Evolutionary conservation across 2,113 vertebrate species (phyloP), one percentile per base, ranked within the genome.

Genomic region (Leptocoma aspasia): DNA sequence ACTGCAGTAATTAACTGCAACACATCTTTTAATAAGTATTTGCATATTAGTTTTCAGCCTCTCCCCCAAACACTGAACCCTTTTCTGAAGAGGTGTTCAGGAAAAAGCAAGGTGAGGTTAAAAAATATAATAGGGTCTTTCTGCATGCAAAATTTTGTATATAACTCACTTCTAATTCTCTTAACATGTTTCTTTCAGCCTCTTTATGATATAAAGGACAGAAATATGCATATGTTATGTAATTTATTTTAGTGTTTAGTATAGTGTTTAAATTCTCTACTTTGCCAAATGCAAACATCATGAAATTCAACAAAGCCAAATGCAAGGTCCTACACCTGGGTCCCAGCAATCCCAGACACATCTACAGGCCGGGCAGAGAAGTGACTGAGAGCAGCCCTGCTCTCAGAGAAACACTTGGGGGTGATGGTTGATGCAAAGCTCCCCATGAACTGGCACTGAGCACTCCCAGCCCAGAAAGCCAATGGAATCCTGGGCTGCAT

Each of bases 211-310:
- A 82, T 37, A 41, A 66, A 85, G 64, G 77, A 82, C 17, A 14
- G 57, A 91, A 91, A 72, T 53, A 95, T 1, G 18, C 11, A 7
- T 56, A 64, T 2, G 4, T 44, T 70, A 59, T n/a, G 59, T 53
- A 88, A 80, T 14, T 53, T 37, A 81, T 82, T 89, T 89, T 91
- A 96, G 93, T 89, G 94, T 95, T 95, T 81, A 92, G 52, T 52
- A 82, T 23, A 81, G 79, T 75, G 63, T 86, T 86, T 66, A 69
- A 76, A 49, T 75, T 80, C 80, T 86, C 88, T 79, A 76, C 45
- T 33, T 15, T 37, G 39, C 60, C 24, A 33, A 73, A 66, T 39
- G 39, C 60, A 89, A 89, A 81, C 15, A 7, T 33, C 37, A 42
- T 11, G 9, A 52, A 66, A 44, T n/a, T 59, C 60, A 81, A 22